phyloP scores from a whole-genome alignment of 2,113 vertebrate species.

The Sinocyclocheilus grahami region DNA sequence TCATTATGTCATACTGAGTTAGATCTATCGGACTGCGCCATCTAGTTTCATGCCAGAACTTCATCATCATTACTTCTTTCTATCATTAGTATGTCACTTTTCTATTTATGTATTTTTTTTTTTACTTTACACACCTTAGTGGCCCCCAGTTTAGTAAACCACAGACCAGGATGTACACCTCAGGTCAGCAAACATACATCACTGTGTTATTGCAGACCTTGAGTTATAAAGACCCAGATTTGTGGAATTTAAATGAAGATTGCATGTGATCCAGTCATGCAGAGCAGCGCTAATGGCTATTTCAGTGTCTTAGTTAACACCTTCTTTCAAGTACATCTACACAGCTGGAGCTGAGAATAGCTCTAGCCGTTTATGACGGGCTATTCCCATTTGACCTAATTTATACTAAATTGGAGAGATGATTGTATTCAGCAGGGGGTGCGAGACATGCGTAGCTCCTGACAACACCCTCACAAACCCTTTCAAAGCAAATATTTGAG shows the following conservation, averaged over 20 bases:
- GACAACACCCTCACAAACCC: conserved; percentile 69
- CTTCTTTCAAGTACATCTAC: conserved; percentile 40
- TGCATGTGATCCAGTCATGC: conserved; percentile 37
- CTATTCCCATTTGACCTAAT: conserved; percentile 72
- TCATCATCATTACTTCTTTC: neutral
- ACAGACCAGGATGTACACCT: conserved; percentile 8
- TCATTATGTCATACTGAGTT: too few relatives aligned
- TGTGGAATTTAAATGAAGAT: conserved; percentile 44
- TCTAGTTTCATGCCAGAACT: too few relatives aligned
- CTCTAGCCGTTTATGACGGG: conserved; percentile 65
- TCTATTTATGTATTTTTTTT: neutral
- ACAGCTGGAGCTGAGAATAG: conserved; percentile 49
- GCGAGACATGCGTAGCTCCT: conserved; percentile 62
- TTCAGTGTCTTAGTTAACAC: conserved; percentile 50
- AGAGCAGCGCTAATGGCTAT: conserved; percentile 38
- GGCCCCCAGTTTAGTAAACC: neutral
- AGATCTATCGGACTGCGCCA: too few relatives aligned
- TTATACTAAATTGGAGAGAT: conserved; percentile 71
- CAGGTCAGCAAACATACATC: neutral
- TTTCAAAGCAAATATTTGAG: conserved; percentile 57
- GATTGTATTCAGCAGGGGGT: conserved; percentile 71
- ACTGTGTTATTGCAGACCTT: neutral
- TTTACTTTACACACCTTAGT: neutral
- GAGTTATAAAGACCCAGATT: conserved; percentile 24
- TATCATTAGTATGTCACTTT: too few relatives aligned